Evolutionary conservation across 2,113 vertebrate genomes (phyloP), one percentile per base, ranked within the genome.

Genomic region (Tragelaphus scriptus): DNA sequence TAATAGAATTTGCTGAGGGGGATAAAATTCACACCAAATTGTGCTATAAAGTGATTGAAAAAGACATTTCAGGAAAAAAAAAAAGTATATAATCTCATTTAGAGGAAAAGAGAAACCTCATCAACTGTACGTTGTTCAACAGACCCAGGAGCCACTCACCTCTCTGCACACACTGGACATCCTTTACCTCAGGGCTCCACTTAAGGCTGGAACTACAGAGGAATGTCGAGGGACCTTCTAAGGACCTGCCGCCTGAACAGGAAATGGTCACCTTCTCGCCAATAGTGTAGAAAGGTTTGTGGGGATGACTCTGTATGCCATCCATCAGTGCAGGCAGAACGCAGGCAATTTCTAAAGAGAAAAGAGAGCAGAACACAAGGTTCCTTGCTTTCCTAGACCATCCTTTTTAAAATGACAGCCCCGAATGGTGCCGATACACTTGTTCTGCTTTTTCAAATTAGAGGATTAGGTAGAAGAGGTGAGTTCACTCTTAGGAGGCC

Each of bases 171-270:
- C 99, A 99, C 2, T 28, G 98, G 56, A 96, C 80, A 1, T 56
- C 88, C 19, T 93, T 98, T 30, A 99, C 59, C n/a, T 99, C 97
- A 53, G 99, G 99, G 97, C 99, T 99, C 99, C 99, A 99, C 97
- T 98, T 99, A 49, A 99, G 99, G 92, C 99, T 99, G 98, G 99
- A 98, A 77, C 98, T 99, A n/a, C 99, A 99, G 19, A 99, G 97
- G 97, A 99, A 80, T 11, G 98, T 96, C 0, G 59, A 95, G 92
- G 98, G 97, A 1, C 99, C 99, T 61, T 99, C 98, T 92, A 99
- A 97, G 63, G 97, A 93, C 91, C 97, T 98, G n/a, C 92, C 98
- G 0, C 14, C 82, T 6, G 98, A 97, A 97, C 99, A 99, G 49
- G 99, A 99, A 81, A 99, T 94, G 25, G 96, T 98, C 97, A 99